Evolutionary conservation across 2,888 invertebrate species (phyloP), one percentile per base, ranked within the genome.

Genomic region (Drosophila atripex): DNA sequence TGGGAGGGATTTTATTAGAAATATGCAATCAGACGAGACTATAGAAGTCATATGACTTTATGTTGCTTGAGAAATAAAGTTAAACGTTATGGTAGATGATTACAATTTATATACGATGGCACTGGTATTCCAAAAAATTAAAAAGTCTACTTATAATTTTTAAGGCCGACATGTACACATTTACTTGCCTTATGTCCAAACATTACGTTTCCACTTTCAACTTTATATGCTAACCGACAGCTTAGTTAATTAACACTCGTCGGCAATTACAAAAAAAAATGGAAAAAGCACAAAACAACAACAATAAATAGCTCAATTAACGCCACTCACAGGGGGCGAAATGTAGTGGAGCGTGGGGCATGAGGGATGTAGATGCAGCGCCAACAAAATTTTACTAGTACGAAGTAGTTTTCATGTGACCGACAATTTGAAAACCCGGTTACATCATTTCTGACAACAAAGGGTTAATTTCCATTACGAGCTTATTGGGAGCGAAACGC

Each of bases 241-340:
- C 73, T 72, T 64, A 72, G 58, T 60, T 52, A 77, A 86, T 80
- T 82, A 76, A 76, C 80, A 78, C 76, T 69, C 65, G 66, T 55
- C 56, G 65, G 73, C 71, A 56, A 66, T 73, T 66, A 50, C 45
- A 73, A 55, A 57, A 52, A 25, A 25, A 55, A 25, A 35, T 55
- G 43, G 47, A 64, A 3, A 30, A 61, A 72, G 16, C 41, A 30
- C 21, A 61, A 28, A 65, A 49, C 39, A 64, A 71, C 53, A 64
- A 78, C 60, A 86, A 86, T 71, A 79, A 68, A 60, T 74, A 87
- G 78, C 86, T 86, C 84, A 84, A 88, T 84, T 84, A 88, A 88
- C 86, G 86, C 88, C 88, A 72, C 70, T 73, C 79, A 71, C 43
- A 63, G 12, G 43, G 59, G 23, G 35, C 21, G 11, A 23, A 23